Evolutionary conservation across 2,888 invertebrate species (phyloP).

Genomic region (Eupelmus urozonus): DNA sequence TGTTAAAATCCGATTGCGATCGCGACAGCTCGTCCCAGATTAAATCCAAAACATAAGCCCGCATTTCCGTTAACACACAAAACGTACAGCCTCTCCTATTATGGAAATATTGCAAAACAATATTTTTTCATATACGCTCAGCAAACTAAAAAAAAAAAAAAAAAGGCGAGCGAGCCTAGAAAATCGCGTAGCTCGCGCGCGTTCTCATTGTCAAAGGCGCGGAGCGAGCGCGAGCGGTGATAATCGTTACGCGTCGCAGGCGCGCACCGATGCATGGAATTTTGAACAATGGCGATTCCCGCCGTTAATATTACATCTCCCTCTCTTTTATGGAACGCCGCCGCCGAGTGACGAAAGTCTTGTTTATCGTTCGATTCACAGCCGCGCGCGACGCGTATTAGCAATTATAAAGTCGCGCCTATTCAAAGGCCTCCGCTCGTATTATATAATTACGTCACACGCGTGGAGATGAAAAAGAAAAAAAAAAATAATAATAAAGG

Average conservation of each 20-base stretch:
- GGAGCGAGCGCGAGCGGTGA: too few species aligned
- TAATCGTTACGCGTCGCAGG: slow-evolving; percentile 63
- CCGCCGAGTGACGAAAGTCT: slow-evolving; percentile 49
- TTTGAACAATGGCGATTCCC: slow-evolving; percentile 62
- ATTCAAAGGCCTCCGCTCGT: too few species aligned
- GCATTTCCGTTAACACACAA: too few species aligned
- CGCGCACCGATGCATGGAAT: slow-evolving; percentile 64
- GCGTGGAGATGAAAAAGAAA: neutral
- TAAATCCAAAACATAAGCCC: too few species aligned
- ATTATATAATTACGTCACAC: slow-evolving; percentile 37
- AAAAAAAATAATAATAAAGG: neutral
- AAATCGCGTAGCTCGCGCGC: slow-evolving; percentile 51
- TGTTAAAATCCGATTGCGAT: neutral
- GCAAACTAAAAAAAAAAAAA: slow-evolving; percentile 10
- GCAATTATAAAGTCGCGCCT: slow-evolving; percentile 39
- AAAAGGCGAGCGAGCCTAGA: slow-evolving; percentile 36
- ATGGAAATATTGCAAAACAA: slow-evolving; percentile 13
- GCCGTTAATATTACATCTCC: slow-evolving; percentile 34
- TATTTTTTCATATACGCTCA: slow-evolving; percentile 10
- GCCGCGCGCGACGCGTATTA: slow-evolving; percentile 2
- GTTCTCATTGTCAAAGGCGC: slow-evolving; percentile 63
- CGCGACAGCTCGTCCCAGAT: neutral
- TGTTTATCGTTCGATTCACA: slow-evolving; percentile 56
- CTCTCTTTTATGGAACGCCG: slow-evolving; percentile 26
- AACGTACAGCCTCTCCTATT: neutral